Evolutionary conservation across 1,140 invertebrate species (phyloP), one percentile per base, ranked within the genome.

Genomic region (Cotesia typhae): DNA sequence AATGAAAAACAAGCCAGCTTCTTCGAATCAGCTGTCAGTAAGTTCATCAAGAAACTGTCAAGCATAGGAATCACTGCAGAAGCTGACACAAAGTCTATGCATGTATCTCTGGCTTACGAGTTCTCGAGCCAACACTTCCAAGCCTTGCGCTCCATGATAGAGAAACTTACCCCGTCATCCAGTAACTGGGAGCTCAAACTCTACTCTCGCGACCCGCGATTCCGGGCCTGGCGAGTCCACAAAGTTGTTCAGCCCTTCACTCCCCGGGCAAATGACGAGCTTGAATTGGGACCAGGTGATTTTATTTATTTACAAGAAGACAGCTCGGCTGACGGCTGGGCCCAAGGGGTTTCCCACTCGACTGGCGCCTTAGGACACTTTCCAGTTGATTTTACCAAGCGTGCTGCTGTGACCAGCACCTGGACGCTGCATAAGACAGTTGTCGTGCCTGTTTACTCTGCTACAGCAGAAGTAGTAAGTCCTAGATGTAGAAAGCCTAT

Each of bases 81-180:
- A 80, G 90, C 92, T 0, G 92, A 94, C 79, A 91, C 92, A 20
- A 96, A 96, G 84, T 94, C 94, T 10, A 86, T 96, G 12, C 95
- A 97, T 82, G 87, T 97, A 74, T 96, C 95, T 2, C 85, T 97
- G 75, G 94, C 95, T 4, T 96, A 96, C 87, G 94, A 95, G 85
- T 96, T 96, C 83, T 90, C 91, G 17, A 87, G 89, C 67, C 88
- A 88, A 28, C 90, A 93, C 37, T 95, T 92, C 81, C 89, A 92
- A 74, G 83, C 89, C 36, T 88, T 97, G 20, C 92, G 94, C 84
- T 85, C 85, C 9, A 87, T 96, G 78, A 93, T 94, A 36, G 90
- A 93, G 77, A 88, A 89, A 36, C 86, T 97, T 47, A 90, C 93
- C 76, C 87, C 91, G 57, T 88, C 89, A 6, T 85, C 89, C 36